Base-by-base conservation (phyloP, 1,140 invertebrate genomes). In the Drosophila pseudoobscura region DNA sequence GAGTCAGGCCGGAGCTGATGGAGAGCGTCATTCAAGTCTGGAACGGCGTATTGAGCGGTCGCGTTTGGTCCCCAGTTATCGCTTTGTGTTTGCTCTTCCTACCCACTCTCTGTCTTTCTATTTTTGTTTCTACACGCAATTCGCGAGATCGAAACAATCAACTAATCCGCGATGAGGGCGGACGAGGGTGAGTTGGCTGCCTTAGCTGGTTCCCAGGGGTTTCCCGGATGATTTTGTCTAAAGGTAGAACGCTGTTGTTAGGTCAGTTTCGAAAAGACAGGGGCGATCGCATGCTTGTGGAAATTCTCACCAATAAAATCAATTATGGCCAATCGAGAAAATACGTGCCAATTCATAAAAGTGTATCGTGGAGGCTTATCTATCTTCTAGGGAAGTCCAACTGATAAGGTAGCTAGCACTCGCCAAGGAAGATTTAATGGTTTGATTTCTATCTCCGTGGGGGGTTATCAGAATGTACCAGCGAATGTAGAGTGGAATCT, bases 291-390 rank as follows among this genome's bases (percentile, higher is more conserved):
- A 5, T 39, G 11, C n/a, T 17, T 17, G 5, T 29, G 22, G n/a
- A 2, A 52, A 3, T 41, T 17, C 51, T 35, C 29, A 35, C n/a
- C 51, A 53, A 53, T 53, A 35, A 53, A 29, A 44, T 29, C 22
- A 4, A 26, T 8, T 17, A 15, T 13, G 7, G n/a, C 7, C 13
- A n/a, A 44, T 63, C 62, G 39, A 45, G 35, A 11, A 63, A 55
- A 63, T 73, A 73, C 70, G 70, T 73, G 70, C 69, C 70, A 73
- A 55, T 73, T 73, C 58, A 73, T 73, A 73, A 73, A 73, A 56
- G 22, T 44, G 50, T 73, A 70, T 70, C 66, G 35, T 8, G 31
- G 24, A 17, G 11, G 15, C 58, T 73, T 73, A 73, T 73, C 70
- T 41, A 31, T 8, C 24, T 26, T 5, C 13, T 63, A 51, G 51